A percentile compares a stretch with the other conserved stretches of the same genome.
Conservation (phyloP, 2,888 invertebrate genomes). For the Hirtodrosophila cameraria region DNA sequence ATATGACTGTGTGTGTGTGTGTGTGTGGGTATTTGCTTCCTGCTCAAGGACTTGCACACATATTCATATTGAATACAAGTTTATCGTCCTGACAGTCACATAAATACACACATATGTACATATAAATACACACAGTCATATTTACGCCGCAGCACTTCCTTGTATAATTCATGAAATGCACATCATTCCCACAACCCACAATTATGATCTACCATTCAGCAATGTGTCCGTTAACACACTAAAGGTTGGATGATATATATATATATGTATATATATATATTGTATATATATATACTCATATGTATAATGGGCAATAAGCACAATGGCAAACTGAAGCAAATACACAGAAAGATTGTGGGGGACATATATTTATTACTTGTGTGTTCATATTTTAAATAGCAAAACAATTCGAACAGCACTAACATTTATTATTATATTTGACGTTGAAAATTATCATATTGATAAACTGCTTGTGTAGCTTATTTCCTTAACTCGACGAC, state of each 20-base stretch:
- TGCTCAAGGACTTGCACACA: conserved; percentile 53
- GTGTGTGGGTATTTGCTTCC: conserved; percentile 36
- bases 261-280: conserved; percentile 2
- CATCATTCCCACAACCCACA: conserved; percentile 74
- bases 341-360: background rate
- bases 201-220: conserved; percentile 67
- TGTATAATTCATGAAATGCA: conserved; percentile 75
- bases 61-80: conserved; percentile 58
- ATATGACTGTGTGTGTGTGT: conserved; percentile 3
- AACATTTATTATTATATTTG: background rate
- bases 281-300: background rate
- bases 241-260: conserved; percentile 23
- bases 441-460: background rate
- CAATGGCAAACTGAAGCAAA: background rate
- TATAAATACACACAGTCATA: conserved; percentile 9
- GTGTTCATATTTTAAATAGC: background rate
- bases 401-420: background rate
- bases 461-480: too few species aligned
- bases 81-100: conserved; percentile 51
- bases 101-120: conserved; percentile 41
- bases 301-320: conserved; percentile 15
- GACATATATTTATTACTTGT: background rate
- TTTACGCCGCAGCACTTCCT: conserved; percentile 37
- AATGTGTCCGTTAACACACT: conserved; percentile 47
- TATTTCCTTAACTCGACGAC: too few species aligned